phyloP scores from a whole-genome alignment of 1,140 invertebrate species.

The Bombus difficillimus region DNA sequence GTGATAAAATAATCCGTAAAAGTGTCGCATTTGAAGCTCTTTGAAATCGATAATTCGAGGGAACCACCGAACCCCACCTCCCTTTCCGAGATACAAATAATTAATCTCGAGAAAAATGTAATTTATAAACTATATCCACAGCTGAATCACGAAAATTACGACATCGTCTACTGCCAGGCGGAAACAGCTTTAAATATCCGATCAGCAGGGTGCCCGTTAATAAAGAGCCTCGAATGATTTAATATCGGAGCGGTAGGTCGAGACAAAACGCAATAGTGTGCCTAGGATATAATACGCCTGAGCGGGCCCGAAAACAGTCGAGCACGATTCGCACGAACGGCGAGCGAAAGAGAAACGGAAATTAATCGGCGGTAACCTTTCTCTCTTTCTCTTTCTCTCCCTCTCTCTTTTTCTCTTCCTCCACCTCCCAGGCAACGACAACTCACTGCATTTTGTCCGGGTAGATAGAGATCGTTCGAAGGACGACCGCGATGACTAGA shows the following conservation, averaged over 20 bases:
- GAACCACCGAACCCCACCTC: too few relatives aligned
- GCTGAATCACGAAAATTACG: not conserved
- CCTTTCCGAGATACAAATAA: too few relatives aligned
- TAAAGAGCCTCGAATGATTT: slow-evolving; percentile 31
- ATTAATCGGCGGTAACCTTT: slow-evolving; percentile 61
- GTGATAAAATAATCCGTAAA: not conserved
- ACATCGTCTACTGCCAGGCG: not conserved
- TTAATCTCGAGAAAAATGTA: not conserved
- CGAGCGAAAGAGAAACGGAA: slow-evolving; percentile 46
- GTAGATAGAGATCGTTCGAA: slow-evolving; percentile 32
- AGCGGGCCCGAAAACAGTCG: slow-evolving; percentile 35
- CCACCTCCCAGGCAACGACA: not conserved
- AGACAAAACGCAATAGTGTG: slow-evolving; percentile 38
- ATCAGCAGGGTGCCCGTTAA: not conserved
- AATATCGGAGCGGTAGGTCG: slow-evolving; percentile 21
- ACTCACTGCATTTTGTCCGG: slow-evolving; percentile 23
- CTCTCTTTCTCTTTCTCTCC: not conserved
- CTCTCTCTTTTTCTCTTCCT: not conserved
- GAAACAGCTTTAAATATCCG: slow-evolving; percentile 8
- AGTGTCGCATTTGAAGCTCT: not conserved
- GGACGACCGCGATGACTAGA: slow-evolving; percentile 35
- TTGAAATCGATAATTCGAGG: not conserved
- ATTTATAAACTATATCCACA: not conserved
- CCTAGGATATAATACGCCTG: slow-evolving; percentile 54
- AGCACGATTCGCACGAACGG: slow-evolving; percentile 42